phyloP scores from a whole-genome alignment of 2,113 vertebrate genomes.

The Sebastes fasciatus region DNA sequence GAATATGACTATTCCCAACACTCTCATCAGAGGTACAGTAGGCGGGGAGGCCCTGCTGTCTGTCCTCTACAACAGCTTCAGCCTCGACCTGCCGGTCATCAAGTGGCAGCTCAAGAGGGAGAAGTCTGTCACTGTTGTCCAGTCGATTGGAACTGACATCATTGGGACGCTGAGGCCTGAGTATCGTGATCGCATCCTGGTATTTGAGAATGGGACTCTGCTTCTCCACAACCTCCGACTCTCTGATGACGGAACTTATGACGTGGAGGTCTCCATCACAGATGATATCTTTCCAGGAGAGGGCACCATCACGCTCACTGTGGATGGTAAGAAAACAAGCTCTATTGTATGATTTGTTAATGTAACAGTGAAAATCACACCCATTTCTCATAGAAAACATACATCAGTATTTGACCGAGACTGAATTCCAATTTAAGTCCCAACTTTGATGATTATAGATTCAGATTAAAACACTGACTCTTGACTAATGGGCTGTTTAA shows the following conservation, averaged over 20 bases:
- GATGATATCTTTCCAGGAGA: constrained; percentile 94
- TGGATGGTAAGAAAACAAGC: constrained; percentile 88
- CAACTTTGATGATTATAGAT: too few species aligned
- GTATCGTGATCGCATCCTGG: constrained; percentile 92
- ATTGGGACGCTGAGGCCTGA: constrained; percentile 92
- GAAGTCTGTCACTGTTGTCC: constrained; percentile 92
- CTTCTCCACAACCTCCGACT: constrained; percentile 92
- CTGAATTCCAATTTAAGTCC: not conserved
- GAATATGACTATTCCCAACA: constrained; percentile 91
- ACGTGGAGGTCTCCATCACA: constrained; percentile 97
- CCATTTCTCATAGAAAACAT: not conserved
- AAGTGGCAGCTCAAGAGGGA: constrained; percentile 95
- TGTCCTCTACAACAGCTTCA: constrained; percentile 91
- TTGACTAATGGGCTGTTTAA: too few species aligned
- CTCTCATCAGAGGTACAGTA: constrained; percentile 86
- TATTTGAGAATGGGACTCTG: constrained; percentile 94
- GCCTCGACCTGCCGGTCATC: constrained; percentile 91
- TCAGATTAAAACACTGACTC: too few species aligned
- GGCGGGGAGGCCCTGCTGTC: constrained; percentile 93
- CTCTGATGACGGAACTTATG: constrained; percentile 91
- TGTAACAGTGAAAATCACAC: not conserved
- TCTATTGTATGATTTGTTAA: not conserved
- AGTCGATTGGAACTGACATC: constrained; percentile 95
- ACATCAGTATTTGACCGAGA: not conserved
- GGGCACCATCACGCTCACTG: constrained; percentile 93